Evolutionary conservation across 2,113 vertebrate genomes (phyloP).

Genomic region (Candoia aspera): DNA sequence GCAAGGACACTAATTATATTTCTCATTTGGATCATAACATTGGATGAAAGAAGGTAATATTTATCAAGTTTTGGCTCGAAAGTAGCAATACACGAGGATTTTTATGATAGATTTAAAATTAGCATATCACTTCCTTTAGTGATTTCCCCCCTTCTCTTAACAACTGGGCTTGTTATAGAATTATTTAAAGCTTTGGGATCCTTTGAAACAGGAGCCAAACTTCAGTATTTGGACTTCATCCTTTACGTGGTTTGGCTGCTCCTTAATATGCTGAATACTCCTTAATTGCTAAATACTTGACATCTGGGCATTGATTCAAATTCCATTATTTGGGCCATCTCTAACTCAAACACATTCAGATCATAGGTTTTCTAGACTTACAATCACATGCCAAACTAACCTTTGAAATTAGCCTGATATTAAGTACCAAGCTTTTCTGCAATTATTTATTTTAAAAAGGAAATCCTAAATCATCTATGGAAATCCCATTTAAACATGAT

Average conservation of each 20-base stretch:
- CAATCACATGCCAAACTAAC: not conserved
- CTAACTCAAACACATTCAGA: not conserved
- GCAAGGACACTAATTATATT: not conserved
- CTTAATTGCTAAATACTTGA: not conserved
- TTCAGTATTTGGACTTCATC: not conserved
- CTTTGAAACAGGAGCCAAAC: not conserved
- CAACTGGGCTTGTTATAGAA: not conserved
- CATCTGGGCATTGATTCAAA: not conserved
- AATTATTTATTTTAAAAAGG: constrained; percentile 1
- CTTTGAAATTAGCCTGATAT: not conserved
- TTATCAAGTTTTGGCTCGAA: not conserved
- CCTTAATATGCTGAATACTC: not conserved
- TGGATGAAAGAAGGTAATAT: not conserved
- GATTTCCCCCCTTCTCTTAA: not conserved
- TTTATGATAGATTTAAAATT: not conserved
- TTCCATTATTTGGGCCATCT: not conserved
- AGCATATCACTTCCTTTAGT: not conserved
- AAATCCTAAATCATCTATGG: not conserved
- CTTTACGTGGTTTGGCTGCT: constrained; percentile 1
- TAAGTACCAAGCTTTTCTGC: not conserved
- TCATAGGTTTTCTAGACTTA: not conserved
- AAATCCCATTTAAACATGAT: not conserved
- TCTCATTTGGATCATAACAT: not conserved
- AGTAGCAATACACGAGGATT: not conserved
- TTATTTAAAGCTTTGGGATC: not conserved